phyloP scores from a whole-genome alignment of 2,888 invertebrate species.

The Oscheius sp. region DNA sequence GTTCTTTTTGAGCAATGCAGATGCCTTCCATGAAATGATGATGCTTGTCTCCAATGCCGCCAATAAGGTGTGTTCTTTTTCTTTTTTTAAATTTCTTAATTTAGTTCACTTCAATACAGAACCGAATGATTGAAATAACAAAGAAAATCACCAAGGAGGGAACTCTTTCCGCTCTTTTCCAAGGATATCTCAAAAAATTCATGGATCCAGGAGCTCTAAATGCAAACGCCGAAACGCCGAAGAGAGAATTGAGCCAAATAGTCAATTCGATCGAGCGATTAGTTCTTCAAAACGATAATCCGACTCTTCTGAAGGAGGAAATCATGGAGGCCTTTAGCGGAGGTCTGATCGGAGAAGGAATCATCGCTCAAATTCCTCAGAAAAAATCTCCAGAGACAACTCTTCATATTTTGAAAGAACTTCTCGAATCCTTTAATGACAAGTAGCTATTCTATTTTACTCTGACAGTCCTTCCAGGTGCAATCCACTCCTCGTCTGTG shows the following conservation, averaged over 20 bases:
- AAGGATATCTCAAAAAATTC: constrained; percentile 12
- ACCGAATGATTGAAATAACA: not conserved
- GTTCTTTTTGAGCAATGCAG: constrained; percentile 40
- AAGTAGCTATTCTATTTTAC: not conserved
- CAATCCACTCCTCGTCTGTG: constrained; percentile 23
- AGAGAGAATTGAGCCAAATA: not conserved
- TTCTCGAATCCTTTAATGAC: not conserved
- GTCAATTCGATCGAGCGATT: not conserved
- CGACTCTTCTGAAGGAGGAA: not conserved
- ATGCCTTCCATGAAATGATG: constrained; percentile 34
- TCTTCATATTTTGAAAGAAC: not conserved
- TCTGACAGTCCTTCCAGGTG: not conserved
- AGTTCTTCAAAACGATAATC: too few species aligned
- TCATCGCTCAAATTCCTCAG: constrained; percentile 17
- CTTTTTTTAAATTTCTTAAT: too few species aligned
- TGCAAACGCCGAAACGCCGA: not conserved
- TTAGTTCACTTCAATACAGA: too few species aligned
- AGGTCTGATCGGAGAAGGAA: not conserved
- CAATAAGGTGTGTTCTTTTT: not conserved
- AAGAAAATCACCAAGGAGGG: not conserved
- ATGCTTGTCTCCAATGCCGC: constrained; percentile 10
- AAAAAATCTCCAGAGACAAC: constrained; percentile 1
- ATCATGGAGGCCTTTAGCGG: constrained; percentile 1
- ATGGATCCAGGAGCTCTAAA: not conserved
- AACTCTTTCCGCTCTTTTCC: not conserved